Evolutionary conservation across 2,113 vertebrate genomes (phyloP).

Genomic region (Cottus gobio): DNA sequence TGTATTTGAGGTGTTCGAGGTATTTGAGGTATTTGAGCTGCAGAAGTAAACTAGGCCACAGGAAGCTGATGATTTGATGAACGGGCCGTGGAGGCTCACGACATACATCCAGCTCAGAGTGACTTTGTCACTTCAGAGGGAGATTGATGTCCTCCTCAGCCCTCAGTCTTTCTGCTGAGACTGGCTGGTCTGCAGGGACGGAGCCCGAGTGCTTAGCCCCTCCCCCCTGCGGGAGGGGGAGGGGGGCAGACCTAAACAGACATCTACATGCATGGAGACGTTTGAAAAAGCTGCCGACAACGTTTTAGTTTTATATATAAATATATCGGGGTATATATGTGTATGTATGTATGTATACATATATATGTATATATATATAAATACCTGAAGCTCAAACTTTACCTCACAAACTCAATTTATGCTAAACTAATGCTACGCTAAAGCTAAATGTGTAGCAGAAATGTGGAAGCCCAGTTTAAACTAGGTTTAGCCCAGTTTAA

Average conservation of each 20-base stretch:
- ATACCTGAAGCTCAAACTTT: too few relatives aligned
- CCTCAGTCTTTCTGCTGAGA: constrained; percentile 69
- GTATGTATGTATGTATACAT: too few relatives aligned
- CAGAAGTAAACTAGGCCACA: constrained; percentile 73
- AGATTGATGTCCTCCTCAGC: constrained; percentile 74
- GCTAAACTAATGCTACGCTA: too few relatives aligned
- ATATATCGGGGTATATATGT: too few relatives aligned
- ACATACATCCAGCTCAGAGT: constrained; percentile 81
- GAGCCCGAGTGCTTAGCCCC: constrained; percentile 56
- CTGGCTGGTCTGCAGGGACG: constrained; percentile 54
- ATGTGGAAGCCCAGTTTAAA: background rate
- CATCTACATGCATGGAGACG: too few relatives aligned
- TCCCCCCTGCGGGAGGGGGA: constrained; percentile 7
- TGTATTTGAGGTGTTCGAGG: too few relatives aligned
- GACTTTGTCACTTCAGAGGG: constrained; percentile 71
- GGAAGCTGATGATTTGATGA: constrained; percentile 81
- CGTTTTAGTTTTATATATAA: too few relatives aligned
- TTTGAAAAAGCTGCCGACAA: background rate
- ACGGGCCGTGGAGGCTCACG: constrained; percentile 69
- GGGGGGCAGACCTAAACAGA: constrained; percentile 24
- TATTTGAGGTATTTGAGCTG: too few relatives aligned
- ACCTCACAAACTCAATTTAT: too few relatives aligned
- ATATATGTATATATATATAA: too few relatives aligned
- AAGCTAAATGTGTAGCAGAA: too few relatives aligned
- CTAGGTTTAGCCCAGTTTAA: background rate